Base-by-base conservation (phyloP, 2,797 vertebrate genomes). In the Catamblyrhynchus diadema region DNA sequence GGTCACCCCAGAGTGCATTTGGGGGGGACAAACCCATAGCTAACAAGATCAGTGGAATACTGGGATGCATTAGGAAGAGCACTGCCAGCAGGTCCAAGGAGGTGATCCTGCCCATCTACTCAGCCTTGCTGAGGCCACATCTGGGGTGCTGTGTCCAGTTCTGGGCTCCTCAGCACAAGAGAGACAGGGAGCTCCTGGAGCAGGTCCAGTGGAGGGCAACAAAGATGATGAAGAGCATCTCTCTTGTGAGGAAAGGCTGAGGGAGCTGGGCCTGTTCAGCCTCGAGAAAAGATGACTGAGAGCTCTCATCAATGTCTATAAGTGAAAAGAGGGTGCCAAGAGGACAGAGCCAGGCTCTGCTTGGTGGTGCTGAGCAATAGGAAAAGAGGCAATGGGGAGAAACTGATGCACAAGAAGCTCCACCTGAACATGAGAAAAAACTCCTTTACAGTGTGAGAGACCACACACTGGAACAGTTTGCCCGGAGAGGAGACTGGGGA, bases 341-440 rank as follows among this genome's bases (percentile, higher is more conserved):
- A 44, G 20, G 5, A 28, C 6, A 42, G 35, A 25, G 8, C 27
- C 48, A 30, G 32, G 32, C 14, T 75, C 20, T 56, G 13, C 32
- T 42, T 8, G 2, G 23, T 14, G 13, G 9, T 21, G 35, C 42
- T 0, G 0, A 50, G 25, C 53, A 47, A 27, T 1, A 1, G 45
- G 18, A 35, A 7, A 41, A 27, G 25, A 41, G 15, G 7, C 23
- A 69, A 18, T 0, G 1, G 19, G 22, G 19, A 69, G 14, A 82
- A 48, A 44, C 28, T 6, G 24, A 37, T 7, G 32, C 22, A 14
- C 32, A 20, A 5, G 25, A 61, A 54, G 19, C 7, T 69, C 48
- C 11, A 54, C 16, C 48, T 18, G 48, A 48, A 50, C 11, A 12
- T 2, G 4, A 66, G 19, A 6, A 48, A 56, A 20, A 42, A 8